Evolutionary conservation across 2,797 vertebrate species (phyloP).

Genomic region (Lagodon rhomboides): DNA sequence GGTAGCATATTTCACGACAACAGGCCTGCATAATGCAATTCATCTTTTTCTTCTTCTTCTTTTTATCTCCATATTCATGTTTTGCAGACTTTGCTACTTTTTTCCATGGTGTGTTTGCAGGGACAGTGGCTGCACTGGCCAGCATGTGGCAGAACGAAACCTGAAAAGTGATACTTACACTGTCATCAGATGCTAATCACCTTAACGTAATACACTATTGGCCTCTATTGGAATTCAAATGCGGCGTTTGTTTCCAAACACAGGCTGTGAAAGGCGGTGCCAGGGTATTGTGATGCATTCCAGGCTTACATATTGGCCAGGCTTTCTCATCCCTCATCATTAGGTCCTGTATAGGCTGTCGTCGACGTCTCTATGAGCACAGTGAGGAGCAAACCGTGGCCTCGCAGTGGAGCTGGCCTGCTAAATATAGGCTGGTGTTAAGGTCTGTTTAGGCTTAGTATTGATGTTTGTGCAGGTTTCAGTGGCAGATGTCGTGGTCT

Average conservation of each 20-base stretch:
- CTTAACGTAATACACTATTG: constrained; percentile 66
- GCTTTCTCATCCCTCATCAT: constrained; percentile 65
- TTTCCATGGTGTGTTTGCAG: constrained; percentile 7
- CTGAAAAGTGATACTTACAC: constrained; percentile 68
- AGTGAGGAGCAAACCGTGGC: constrained; percentile 39
- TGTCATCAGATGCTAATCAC: constrained; percentile 75
- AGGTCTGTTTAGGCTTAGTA: constrained; percentile 68
- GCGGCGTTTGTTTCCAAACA: constrained; percentile 79
- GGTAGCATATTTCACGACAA: constrained; percentile 53
- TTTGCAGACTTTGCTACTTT: constrained; percentile 5
- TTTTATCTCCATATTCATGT: constrained; percentile 31
- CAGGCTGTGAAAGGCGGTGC: constrained; percentile 72
- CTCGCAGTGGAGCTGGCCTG: constrained; percentile 33
- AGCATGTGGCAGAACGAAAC: constrained; percentile 43
- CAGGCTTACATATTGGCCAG: constrained; percentile 57
- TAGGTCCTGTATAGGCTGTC: constrained; percentile 47
- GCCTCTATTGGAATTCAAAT: constrained; percentile 81
- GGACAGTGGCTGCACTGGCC: constrained; percentile 14
- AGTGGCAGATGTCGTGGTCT: constrained; percentile 76
- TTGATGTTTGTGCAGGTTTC: constrained; percentile 81
- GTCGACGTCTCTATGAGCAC: constrained; percentile 49
- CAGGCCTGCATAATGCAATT: constrained; percentile 22
- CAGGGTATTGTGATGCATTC: constrained; percentile 82
- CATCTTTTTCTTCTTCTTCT: constrained; percentile 31
- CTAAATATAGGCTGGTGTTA: constrained; percentile 74